Conservation (phyloP, 2,888 invertebrate genomes). For the Listrodromus nycthemerus region DNA sequence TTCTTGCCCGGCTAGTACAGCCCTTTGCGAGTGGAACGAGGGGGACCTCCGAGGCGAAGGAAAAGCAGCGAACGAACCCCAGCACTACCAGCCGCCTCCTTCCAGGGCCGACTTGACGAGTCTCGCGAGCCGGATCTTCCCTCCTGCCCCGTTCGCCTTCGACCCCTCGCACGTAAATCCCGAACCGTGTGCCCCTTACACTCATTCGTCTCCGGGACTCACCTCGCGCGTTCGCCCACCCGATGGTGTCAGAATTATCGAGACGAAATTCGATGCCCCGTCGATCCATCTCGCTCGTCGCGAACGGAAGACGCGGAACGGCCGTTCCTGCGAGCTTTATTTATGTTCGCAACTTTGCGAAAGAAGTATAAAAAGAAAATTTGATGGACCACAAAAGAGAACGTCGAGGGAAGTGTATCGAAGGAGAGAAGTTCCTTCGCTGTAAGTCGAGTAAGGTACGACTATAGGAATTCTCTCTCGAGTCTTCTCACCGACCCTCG, state of each 20-base stretch:
- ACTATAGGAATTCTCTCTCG: neutral
- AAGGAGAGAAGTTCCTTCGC: neutral
- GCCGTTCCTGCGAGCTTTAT: neutral
- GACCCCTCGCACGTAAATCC: conserved; percentile 5
- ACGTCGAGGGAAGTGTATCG: neutral
- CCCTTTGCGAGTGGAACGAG: conserved; percentile 51
- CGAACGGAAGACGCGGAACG: neutral
- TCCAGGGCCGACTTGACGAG: conserved; percentile 78
- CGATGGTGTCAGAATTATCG: conserved; percentile 59
- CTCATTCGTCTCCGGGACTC: conserved; percentile 10
- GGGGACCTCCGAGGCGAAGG: conserved; percentile 52
- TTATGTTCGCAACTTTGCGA: neutral
- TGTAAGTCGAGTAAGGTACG: neutral
- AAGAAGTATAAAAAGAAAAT: neutral
- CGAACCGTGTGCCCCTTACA: conserved; percentile 23
- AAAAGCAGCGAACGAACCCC: conserved; percentile 57
- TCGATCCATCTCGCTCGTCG: neutral
- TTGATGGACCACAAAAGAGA: neutral
- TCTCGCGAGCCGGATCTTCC: conserved; percentile 72
- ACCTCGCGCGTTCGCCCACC: conserved; percentile 17
- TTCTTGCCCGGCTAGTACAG: conserved; percentile 51
- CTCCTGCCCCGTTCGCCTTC: conserved; percentile 13
- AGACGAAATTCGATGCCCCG: conserved; percentile 66
- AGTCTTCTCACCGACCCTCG: neutral
- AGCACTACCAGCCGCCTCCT: conserved; percentile 65